Percentiles rank a stretch among this genome's conserved stretches.
Conservation (phyloP, 2,113 vertebrate species). For the Labeo rohita region DNA sequence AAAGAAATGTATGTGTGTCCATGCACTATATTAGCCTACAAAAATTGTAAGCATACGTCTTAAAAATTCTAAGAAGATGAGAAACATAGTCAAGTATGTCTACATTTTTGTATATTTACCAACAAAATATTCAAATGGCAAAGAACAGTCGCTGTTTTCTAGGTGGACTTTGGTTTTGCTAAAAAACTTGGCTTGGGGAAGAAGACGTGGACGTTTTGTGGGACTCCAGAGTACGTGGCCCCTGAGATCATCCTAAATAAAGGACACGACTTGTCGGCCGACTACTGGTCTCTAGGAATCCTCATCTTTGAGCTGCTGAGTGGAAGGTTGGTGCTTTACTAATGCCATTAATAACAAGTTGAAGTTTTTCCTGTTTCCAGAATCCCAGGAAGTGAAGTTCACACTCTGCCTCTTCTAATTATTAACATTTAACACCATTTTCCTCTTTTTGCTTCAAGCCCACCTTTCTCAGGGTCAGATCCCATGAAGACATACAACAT, state of each 20-base stretch:
- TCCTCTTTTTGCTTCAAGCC: constrained; percentile 69
- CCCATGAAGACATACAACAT: constrained; percentile 98
- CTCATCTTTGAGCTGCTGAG: constrained; percentile 75
- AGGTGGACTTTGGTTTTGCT: constrained; percentile 78
- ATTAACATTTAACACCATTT: not conserved
- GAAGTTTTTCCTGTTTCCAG: not conserved
- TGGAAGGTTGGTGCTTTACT: constrained; percentile 64
- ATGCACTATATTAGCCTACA: not conserved
- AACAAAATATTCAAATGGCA: not conserved
- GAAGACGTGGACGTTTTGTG: constrained; percentile 78
- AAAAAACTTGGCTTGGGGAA: constrained; percentile 76
- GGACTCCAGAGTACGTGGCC: constrained; percentile 75
- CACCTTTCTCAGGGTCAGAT: constrained; percentile 93
- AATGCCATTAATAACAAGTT: not conserved
- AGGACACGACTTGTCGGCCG: constrained; percentile 73
- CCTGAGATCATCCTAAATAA: constrained; percentile 77
- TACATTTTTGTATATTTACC: not conserved
- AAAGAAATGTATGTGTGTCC: not conserved
- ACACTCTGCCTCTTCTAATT: not conserved
- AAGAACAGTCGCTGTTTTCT: not conserved
- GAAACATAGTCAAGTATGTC: not conserved
- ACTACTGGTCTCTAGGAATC: constrained; percentile 77
- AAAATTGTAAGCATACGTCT: not conserved
- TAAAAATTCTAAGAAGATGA: not conserved
- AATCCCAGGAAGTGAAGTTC: not conserved